Base-by-base conservation (phyloP, 1,140 invertebrate genomes). In the Spodoptera frugiperda region DNA sequence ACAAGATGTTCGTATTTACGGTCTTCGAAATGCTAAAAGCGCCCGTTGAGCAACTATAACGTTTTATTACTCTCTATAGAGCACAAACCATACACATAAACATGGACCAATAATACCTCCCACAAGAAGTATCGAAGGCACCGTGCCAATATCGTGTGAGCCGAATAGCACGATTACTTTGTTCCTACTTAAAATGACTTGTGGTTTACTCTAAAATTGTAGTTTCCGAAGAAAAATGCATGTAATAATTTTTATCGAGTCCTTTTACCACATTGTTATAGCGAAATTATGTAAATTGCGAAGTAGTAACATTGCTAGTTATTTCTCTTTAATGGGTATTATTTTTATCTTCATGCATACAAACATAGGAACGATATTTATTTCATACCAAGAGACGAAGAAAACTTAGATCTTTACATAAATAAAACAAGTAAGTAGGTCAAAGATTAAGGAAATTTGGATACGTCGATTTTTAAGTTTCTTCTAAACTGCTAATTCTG, bases 11-110 rank as follows among this genome's bases (percentile, higher is more conserved):
- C 59, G 73, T 81, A 86, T 89, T 89, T 88, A 89, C 83, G 82
- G 84, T 80, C 78, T 75, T 74, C 83, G 85, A 82, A 88, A 85
- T 78, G 83, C 77, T 83, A 78, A 78, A 82, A 84, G 83, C 83
- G 77, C 81, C 82, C 78, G 79, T 80, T 78, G 78, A 83, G 84
- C 84, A 87, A 87, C 74, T 88, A 89, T 87, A 87, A 86, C 87
- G 79, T 89, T 89, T 89, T 89, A 89, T 88, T 88, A 80, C 83
- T 78, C 57, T 77, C 83, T 87, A 87, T 85, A 81, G 78, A 57
- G 77, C 82, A 84, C 81, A 87, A 83, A 83, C 82, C 79, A 81
- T 87, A 89, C 82, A 81, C 82, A 81, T 78, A 70, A 83, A 87
- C 79, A 80, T 57, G 70, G 75, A 77, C 79, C 84, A 83, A 81